phyloP scores from a whole-genome alignment of 2,113 vertebrate species.

The Chloropsis hardwickii region DNA sequence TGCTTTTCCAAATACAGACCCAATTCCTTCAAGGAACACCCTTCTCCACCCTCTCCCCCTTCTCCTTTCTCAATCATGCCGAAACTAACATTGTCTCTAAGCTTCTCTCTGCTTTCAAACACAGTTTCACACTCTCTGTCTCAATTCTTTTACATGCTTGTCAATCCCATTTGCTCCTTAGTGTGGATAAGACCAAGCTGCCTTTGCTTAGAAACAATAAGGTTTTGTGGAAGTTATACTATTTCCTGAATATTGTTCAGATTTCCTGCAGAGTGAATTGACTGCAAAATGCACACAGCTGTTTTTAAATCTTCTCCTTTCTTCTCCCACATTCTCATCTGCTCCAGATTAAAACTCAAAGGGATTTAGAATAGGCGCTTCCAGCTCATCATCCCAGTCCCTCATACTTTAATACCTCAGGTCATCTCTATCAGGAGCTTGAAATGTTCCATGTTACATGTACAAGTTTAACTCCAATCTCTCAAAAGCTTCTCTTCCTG shows the following conservation, averaged over 20 bases:
- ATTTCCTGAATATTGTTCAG: slow-evolving; percentile 30
- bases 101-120: slow-evolving; percentile 45
- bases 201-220: slow-evolving; percentile 39
- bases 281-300: not conserved
- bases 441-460: rapidly evolving
- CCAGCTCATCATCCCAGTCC: not conserved
- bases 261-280: not conserved
- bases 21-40: not conserved
- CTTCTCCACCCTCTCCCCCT: not conserved
- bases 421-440: not conserved
- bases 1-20: not conserved
- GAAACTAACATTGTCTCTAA: not conserved
- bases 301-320: not conserved
- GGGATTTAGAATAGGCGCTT: not conserved
- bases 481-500: not conserved
- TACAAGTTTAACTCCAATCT: not conserved
- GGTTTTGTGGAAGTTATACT: slow-evolving; percentile 11
- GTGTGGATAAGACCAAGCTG: not conserved
- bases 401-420: not conserved
- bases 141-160: slow-evolving; percentile 51
- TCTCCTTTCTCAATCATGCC: not conserved
- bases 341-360: slow-evolving; percentile 16
- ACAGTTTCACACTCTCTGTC: slow-evolving; percentile 40
- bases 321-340: not conserved
- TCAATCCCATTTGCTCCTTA: slow-evolving; percentile 55